Evolutionary conservation across 2,113 vertebrate species (phyloP), one percentile per base, ranked within the genome.

Genomic region (Microtus ochrogaster): DNA sequence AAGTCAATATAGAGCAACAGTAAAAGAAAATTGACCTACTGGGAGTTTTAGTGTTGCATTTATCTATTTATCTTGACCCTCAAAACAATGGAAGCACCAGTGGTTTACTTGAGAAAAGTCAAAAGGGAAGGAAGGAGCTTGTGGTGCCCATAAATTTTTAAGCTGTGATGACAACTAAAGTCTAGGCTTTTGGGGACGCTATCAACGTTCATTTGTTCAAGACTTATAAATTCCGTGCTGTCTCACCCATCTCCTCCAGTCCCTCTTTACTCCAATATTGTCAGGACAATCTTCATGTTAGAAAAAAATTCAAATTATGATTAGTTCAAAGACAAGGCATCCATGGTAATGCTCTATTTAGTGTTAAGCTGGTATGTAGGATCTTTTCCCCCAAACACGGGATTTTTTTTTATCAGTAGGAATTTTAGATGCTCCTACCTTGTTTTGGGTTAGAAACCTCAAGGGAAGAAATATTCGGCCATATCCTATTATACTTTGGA

Each of bases 391-490:
- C 96, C 96, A 93, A 96, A 96, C 96, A 96, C 94, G 93, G 96
- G 98, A 97, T 92, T 96, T 98, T 98, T 98, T 98, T 95, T 92
- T 92, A 97, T 87, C 96, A 97, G 97, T 97, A 96, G 96, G 98
- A 98, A 98, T 98, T 98, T 99, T 98, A 97, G 93, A 98, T 95
- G 97, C 98, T 99, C 99, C 99, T 99, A 99, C 99, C 99, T 99
- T 99, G 99, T 98, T 99, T 99, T 99, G 99, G 99, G 98, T 99
- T 99, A 99, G 99, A 99, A 99, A 99, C 99, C 99, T 99, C 99
- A 99, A 99, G 99, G 98, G 99, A 99, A 98, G 99, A 99, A 98
- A 99, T 99, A 99, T 99, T 99, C 99, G 99, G 99, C 99, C 99
- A 99, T 99, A 99, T 99, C 98, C 98, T 99, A 99, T 99, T 98